Percentiles rank a stretch among this genome's conserved stretches.
phyloP scores from a whole-genome alignment of 2,797 vertebrate genomes.

The Amphiprion clarkii region DNA sequence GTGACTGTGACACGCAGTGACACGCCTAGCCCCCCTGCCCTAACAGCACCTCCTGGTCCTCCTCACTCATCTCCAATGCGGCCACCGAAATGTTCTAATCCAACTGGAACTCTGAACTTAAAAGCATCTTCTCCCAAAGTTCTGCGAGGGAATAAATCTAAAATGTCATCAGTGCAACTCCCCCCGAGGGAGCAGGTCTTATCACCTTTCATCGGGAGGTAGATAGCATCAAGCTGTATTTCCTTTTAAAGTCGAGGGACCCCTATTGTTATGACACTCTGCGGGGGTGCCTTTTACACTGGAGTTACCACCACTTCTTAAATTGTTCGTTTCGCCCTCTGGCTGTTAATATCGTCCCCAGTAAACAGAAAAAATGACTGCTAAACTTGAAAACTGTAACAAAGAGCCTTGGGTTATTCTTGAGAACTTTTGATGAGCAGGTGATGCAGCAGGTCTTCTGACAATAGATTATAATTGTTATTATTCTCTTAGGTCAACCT shows the following conservation, averaged over 20 bases:
- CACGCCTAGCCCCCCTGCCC: slow-evolving; percentile 86
- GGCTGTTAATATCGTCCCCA: slow-evolving; percentile 44
- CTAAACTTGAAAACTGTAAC: slow-evolving; percentile 29
- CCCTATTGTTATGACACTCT: slow-evolving; percentile 47
- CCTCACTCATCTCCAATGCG: slow-evolving; percentile 21
- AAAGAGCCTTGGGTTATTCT: slow-evolving; percentile 37
- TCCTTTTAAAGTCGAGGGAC: slow-evolving; percentile 39
- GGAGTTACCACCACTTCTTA: slow-evolving; percentile 36
- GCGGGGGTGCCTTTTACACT: slow-evolving; percentile 51
- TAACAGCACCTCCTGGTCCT: slow-evolving; percentile 42
- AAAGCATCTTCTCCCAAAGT: slow-evolving; percentile 19
- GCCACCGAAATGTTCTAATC: neutral
- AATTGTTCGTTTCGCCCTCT: slow-evolving; percentile 46
- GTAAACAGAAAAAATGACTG: slow-evolving; percentile 36
- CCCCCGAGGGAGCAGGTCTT: slow-evolving; percentile 23
- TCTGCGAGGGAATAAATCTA: slow-evolving; percentile 14
- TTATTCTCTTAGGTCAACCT: slow-evolving; percentile 3
- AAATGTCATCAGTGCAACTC: slow-evolving; percentile 47
- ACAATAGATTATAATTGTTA: neutral
- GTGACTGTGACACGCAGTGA: slow-evolving; percentile 88
- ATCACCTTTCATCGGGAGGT: slow-evolving; percentile 21
- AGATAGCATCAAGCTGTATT: slow-evolving; percentile 35
- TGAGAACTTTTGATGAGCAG: slow-evolving; percentile 49
- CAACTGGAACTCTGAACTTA: slow-evolving; percentile 8
- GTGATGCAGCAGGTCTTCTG: slow-evolving; percentile 28